phyloP scores from a whole-genome alignment of 2,888 invertebrate species.

The Entomobrya proxima region DNA sequence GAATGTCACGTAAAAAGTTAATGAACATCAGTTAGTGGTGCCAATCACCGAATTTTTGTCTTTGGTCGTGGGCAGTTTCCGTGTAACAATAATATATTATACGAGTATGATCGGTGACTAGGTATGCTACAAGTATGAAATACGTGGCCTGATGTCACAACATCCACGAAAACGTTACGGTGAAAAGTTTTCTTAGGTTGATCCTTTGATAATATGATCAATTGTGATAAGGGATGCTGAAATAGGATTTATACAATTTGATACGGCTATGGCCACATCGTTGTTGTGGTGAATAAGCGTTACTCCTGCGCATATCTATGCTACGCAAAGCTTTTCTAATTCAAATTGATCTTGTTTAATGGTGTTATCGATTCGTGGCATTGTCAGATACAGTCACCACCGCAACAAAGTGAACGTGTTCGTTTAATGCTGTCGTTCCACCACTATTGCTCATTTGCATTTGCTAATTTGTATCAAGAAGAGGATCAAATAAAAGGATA shows the following conservation, averaged over 20 bases:
- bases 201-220: not conserved
- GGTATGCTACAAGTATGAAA: no score
- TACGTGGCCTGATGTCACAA: no score
- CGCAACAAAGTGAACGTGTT: slow-evolving; percentile 22
- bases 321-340: not conserved
- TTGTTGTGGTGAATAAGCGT: no score
- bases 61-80: not conserved
- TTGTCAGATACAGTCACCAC: not conserved
- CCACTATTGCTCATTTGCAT: not conserved
- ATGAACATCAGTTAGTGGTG: not conserved
- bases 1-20: not conserved
- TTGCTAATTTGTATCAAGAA: slow-evolving; percentile 29
- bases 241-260: not conserved
- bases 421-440: not conserved
- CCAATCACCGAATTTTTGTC: not conserved
- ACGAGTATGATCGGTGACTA: no score
- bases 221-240: not conserved
- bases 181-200: not conserved
- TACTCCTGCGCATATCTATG: no score
- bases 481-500: slow-evolving; percentile 29
- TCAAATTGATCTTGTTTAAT: slow-evolving; percentile 10
- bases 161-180: no score
- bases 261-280: no score
- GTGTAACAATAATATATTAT: not conserved
- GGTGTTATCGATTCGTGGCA: slow-evolving; percentile 10